These are phyloP conservation scores for Anguilla megastoma DNA, from an alignment of 2,797 vertebrate genomes.

Conservation along the genomic window DNA sequence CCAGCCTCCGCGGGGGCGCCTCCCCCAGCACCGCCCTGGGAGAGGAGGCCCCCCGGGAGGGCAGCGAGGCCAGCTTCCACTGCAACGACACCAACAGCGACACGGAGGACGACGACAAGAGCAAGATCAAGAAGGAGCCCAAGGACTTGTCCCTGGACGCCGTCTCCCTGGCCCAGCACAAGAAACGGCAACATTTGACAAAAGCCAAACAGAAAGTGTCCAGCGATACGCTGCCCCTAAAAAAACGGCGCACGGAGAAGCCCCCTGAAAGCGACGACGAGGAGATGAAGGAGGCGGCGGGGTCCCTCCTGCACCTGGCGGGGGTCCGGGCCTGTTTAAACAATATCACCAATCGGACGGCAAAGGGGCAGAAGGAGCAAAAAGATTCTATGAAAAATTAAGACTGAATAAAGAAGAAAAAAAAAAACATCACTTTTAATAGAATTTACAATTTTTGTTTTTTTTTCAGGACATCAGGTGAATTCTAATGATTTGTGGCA, in stretches of 20 bases:
- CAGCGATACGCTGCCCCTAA: conserved; percentile 92
- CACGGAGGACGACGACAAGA: conserved; percentile 77
- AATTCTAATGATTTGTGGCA: conserved; percentile 99
- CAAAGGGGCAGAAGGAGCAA: conserved; percentile 96
- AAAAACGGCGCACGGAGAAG: conserved; percentile 95
- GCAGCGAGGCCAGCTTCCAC: conserved; percentile 75
- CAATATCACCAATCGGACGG: conserved; percentile 96
- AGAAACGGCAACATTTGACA: conserved; percentile 82
- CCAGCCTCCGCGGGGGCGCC: conserved; percentile 72
- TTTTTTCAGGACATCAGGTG: conserved; percentile 99
- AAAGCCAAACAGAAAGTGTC: conserved; percentile 78
- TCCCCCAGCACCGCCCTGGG: conserved; percentile 71
- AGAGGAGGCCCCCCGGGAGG: conserved; percentile 72
- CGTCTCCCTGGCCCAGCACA: conserved; percentile 73
- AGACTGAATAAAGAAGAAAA: conserved; percentile 53
- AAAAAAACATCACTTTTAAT: conserved; percentile 55
- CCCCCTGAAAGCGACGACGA: conserved; percentile 93
- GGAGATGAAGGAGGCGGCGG: conserved; percentile 98
- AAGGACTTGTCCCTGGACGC: conserved; percentile 80
- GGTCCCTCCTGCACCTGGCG: conserved; percentile 93
- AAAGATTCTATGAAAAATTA: conserved; percentile 92
- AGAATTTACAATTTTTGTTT: conserved; percentile 77
- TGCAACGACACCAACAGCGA: conserved; percentile 76
- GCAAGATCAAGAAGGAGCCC: conserved; percentile 84
- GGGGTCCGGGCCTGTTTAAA: conserved; percentile 93